A percentile compares a stretch with the other conserved stretches of the same genome.
These are phyloP conservation scores for Peribatodes rhomboidaria DNA, from an alignment of 2,888 invertebrate genomes.

Conservation along the genomic window DNA sequence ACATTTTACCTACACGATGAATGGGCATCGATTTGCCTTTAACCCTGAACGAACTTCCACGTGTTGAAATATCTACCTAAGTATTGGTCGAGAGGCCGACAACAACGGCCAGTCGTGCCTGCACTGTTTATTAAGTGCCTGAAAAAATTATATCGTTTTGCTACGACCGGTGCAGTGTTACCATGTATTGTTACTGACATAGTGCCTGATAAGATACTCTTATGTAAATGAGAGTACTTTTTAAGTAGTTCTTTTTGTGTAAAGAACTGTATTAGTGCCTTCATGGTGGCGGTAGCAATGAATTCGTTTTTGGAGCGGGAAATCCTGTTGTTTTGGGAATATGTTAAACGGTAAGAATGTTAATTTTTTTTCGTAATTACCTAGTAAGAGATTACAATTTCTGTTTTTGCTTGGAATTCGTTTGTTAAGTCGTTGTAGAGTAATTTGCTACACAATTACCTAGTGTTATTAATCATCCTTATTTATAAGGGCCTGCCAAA, in stretches of 20 bases:
- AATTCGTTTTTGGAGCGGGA: constrained; percentile 72
- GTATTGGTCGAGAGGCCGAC: constrained; percentile 49
- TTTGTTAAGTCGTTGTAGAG: too few species aligned
- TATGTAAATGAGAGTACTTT: not conserved
- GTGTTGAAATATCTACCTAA: constrained; percentile 57
- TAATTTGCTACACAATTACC: too few species aligned
- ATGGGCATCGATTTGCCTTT: constrained; percentile 75
- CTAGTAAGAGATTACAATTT: too few species aligned
- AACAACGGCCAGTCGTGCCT: constrained; percentile 55
- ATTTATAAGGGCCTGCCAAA: too few species aligned
- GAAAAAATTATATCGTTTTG: constrained; percentile 11
- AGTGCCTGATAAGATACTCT: not conserved
- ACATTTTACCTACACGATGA: constrained; percentile 50
- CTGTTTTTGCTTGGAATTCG: too few species aligned
- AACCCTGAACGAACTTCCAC: constrained; percentile 72
- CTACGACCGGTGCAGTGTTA: constrained; percentile 1
- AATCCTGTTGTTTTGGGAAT: constrained; percentile 80
- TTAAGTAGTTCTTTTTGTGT: not conserved
- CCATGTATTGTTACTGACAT: not conserved
- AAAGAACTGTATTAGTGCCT: constrained; percentile 27
- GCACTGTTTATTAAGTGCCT: constrained; percentile 10
- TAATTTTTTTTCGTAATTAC: too few species aligned
- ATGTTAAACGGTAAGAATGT: constrained; percentile 75
- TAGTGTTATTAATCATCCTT: too few species aligned
- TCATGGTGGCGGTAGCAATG: constrained; percentile 55